phyloP scores from a whole-genome alignment of 2,888 invertebrate genomes.

The Heterodera filipjevi region DNA sequence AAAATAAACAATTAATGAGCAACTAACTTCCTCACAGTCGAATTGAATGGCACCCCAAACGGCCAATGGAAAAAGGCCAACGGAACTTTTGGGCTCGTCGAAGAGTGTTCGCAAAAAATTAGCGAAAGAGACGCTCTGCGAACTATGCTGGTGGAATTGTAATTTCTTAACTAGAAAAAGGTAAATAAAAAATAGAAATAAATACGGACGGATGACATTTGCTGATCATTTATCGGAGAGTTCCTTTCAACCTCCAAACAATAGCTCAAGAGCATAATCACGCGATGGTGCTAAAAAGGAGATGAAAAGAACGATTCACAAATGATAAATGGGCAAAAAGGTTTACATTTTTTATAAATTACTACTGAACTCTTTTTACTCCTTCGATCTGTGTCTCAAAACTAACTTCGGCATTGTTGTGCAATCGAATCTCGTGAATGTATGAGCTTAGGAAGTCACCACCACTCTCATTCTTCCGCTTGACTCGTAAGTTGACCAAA shows the following conservation, averaged over 20 bases:
- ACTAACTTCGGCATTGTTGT: conserved; percentile 16
- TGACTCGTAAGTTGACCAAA: conserved; percentile 15
- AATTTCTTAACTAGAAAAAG: neutral
- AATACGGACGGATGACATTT: neutral
- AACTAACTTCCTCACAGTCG: conserved; percentile 19
- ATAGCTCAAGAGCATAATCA: conserved; percentile 20
- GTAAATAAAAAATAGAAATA: neutral
- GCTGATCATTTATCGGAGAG: neutral
- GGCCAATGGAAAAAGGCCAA: conserved; percentile 19
- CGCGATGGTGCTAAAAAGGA: neutral
- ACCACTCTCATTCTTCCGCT: neutral
- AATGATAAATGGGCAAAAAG: too few relatives aligned
- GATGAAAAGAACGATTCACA: neutral
- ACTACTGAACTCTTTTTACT: too few relatives aligned
- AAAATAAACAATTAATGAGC: neutral
- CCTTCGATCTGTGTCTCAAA: too few relatives aligned
- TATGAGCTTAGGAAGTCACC: neutral
- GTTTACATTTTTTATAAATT: too few relatives aligned
- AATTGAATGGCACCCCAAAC: conserved; percentile 21
- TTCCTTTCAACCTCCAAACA: conserved; percentile 20
- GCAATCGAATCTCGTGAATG: neutral
- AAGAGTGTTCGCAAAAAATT: conserved; percentile 14
- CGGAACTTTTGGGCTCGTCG: conserved; percentile 22
- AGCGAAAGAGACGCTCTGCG: neutral
- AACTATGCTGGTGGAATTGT: neutral